These are phyloP conservation scores for Oreochromis mossambicus DNA, from an alignment of 2,797 vertebrate genomes.

Conservation along the genomic window DNA sequence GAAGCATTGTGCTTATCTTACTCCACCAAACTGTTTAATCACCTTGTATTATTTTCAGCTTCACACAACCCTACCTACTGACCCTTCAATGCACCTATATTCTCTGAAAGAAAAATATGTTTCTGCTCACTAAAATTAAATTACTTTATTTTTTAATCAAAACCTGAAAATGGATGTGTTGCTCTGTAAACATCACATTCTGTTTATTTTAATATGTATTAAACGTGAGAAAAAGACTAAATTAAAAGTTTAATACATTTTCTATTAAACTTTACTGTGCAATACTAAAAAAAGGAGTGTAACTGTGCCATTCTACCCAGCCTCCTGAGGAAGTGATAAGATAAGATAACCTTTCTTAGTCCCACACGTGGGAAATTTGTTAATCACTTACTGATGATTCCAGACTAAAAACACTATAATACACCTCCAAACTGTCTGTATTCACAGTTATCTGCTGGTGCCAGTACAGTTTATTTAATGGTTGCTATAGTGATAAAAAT, in stretches of 20 bases:
- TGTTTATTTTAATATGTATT: not conserved
- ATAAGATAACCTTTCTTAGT: no score
- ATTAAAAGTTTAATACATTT: not conserved
- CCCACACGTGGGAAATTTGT: no score
- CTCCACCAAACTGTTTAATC: slow-evolving; percentile 52
- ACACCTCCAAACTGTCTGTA: not conserved
- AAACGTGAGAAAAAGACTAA: not conserved
- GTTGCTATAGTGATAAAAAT: not conserved
- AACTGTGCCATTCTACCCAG: not conserved
- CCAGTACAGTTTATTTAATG: not conserved
- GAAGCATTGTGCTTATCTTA: slow-evolving; percentile 51
- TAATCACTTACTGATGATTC: not conserved
- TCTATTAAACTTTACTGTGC: not conserved
- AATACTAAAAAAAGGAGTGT: not conserved
- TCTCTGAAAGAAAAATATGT: not conserved
- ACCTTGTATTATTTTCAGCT: slow-evolving; percentile 48
- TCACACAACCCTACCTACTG: slow-evolving; percentile 21
- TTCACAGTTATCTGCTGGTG: not conserved
- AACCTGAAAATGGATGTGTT: not conserved
- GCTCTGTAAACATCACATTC: not conserved
- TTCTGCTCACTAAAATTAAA: not conserved
- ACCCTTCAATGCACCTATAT: slow-evolving; percentile 8
- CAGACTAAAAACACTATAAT: not conserved
- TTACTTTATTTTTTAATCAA: not conserved
- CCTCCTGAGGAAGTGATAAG: not conserved